phyloP scores from a whole-genome alignment of 2,888 invertebrate species.

The Chrysolina haemoptera region DNA sequence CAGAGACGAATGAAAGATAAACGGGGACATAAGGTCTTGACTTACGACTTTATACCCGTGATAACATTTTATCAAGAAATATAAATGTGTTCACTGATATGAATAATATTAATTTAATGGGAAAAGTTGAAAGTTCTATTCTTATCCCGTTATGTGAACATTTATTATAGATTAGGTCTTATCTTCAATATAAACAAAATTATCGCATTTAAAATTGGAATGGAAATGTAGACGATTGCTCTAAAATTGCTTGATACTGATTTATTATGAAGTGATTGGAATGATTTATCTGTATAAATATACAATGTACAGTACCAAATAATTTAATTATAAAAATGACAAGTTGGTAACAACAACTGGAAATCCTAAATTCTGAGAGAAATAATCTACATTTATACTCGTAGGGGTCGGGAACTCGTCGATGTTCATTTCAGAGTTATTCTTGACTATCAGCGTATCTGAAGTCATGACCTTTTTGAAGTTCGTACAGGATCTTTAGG shows the following conservation, averaged over 20 bases:
- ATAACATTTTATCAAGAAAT: constrained; percentile 51
- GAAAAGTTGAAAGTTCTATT: constrained; percentile 50
- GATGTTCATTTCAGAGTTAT: no score
- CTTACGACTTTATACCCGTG: constrained; percentile 53
- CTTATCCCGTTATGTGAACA: constrained; percentile 46
- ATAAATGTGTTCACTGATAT: constrained; percentile 51
- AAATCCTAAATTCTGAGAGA: no score
- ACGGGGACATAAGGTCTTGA: constrained; percentile 44
- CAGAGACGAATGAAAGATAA: constrained; percentile 5
- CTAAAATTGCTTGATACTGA: constrained; percentile 7
- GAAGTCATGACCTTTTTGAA: no score
- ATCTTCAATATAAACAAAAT: constrained; percentile 48
- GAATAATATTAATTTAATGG: constrained; percentile 51
- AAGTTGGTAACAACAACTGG: no score
- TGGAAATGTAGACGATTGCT: constrained; percentile 24
- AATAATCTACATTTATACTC: no score
- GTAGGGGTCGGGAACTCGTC: no score
- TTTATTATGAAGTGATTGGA: constrained; percentile 5
- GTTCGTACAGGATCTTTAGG: no score
- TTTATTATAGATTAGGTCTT: constrained; percentile 46
- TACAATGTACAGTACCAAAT: background rate
- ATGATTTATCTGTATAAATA: background rate
- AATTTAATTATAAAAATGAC: background rate
- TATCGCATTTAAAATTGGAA: constrained; percentile 43
- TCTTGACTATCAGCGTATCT: no score